These are phyloP conservation scores for Vulpes ferrilata DNA, from an alignment of 2,113 vertebrate genomes.

Conservation along the genomic window DNA sequence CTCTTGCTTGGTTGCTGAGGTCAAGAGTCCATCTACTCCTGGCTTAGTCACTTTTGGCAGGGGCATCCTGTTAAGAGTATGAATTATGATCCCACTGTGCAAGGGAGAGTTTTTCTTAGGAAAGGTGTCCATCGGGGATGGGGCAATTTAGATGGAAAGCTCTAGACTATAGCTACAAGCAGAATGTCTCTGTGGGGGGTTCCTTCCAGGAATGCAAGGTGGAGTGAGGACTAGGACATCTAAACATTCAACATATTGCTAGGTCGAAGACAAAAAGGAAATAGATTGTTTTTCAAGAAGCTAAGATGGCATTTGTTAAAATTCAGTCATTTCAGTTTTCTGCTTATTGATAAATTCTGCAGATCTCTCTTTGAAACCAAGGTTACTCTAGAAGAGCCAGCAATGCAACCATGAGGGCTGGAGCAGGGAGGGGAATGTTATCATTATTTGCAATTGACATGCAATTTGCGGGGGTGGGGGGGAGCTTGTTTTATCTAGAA, in stretches of 20 bases:
- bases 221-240: not conserved
- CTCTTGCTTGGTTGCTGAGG: not conserved
- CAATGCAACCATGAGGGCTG: not conserved
- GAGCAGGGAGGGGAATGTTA: not conserved
- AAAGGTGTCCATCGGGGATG: not conserved
- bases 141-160: not conserved
- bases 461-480: not conserved
- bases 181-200: not conserved
- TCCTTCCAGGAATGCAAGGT: not conserved
- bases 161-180: not conserved
- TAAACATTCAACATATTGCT: not conserved
- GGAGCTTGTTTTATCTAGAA: not conserved
- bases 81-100: not conserved
- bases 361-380: not conserved
- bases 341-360: not conserved
- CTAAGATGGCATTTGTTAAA: slow-evolving; percentile 19
- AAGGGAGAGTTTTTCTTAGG: slow-evolving; percentile 28
- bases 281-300: not conserved
- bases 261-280: slow-evolving; percentile 6
- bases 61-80: not conserved
- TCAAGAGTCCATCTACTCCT: not conserved
- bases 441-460: not conserved
- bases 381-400: not conserved
- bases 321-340: not conserved
- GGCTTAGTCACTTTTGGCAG: not conserved